These are phyloP conservation scores for Caerostris extrusa DNA, from an alignment of 1,140 invertebrate genomes.

Conservation along the genomic window DNA sequence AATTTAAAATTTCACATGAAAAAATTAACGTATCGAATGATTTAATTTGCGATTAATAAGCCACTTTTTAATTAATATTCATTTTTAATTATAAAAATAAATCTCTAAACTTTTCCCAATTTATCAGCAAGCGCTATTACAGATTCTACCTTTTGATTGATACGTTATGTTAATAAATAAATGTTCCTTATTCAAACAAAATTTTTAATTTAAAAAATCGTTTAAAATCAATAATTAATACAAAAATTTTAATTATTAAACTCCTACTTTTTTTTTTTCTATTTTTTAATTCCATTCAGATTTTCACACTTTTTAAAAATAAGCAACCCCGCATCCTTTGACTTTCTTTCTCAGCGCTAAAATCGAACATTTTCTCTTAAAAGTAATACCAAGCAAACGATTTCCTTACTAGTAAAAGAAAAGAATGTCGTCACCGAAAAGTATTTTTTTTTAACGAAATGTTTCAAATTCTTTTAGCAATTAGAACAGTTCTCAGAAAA, in stretches of 20 bases:
- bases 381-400: background rate
- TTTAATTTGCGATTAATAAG: too few species aligned
- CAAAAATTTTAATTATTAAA: background rate
- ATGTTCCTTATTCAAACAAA: too few species aligned
- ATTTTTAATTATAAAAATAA: too few species aligned
- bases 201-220: background rate
- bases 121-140: too few species aligned
- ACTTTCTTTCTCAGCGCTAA: background rate
- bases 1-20: too few species aligned
- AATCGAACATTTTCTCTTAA: background rate
- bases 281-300: background rate
- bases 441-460: background rate
- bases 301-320: background rate
- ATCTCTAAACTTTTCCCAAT: too few species aligned
- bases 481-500: background rate
- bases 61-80: too few species aligned
- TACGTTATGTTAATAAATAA: too few species aligned
- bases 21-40: too few species aligned
- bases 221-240: background rate
- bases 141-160: too few species aligned
- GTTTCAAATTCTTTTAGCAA: constrained; percentile 32
- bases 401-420: background rate
- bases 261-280: too few species aligned
- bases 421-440: background rate
- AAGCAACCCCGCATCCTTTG: background rate